Evolutionary conservation across 2,113 vertebrate species (phyloP).

Genomic region (Salvelinus namaycush): DNA sequence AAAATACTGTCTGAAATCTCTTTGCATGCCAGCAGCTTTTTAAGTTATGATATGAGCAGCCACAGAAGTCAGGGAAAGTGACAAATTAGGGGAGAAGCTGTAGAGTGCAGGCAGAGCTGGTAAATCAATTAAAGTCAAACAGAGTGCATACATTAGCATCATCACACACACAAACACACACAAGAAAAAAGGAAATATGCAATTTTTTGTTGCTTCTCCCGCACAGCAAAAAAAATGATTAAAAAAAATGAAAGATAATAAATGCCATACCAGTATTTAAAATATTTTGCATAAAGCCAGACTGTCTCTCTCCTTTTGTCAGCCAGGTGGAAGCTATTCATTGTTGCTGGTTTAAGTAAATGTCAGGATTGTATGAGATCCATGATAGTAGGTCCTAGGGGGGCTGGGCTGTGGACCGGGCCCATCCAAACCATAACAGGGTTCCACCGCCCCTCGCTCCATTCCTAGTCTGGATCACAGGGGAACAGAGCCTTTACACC

Average conservation of each 20-base stretch:
- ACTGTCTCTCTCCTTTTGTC: slow-evolving; percentile 65
- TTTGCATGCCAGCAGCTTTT: slow-evolving; percentile 67
- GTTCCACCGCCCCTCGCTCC: slow-evolving; percentile 34
- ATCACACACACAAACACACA: slow-evolving; percentile 38
- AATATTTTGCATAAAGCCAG: slow-evolving; percentile 76
- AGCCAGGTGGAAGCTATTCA: slow-evolving; percentile 66
- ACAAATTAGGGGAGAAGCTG: slow-evolving; percentile 75
- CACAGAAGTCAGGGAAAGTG: slow-evolving; percentile 74
- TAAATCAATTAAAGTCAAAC: slow-evolving; percentile 78
- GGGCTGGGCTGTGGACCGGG: slow-evolving; percentile 69
- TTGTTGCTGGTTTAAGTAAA: slow-evolving; percentile 91
- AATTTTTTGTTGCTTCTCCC: slow-evolving; percentile 51
- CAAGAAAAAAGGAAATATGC: slow-evolving; percentile 35
- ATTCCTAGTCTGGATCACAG: slow-evolving; percentile 33
- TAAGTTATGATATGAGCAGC: slow-evolving; percentile 72
- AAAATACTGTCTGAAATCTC: slow-evolving; percentile 59
- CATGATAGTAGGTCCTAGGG: slow-evolving; percentile 81
- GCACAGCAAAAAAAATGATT: slow-evolving; percentile 45
- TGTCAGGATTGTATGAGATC: slow-evolving; percentile 87
- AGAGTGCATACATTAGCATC: slow-evolving; percentile 71
- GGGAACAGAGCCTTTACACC: slow-evolving; percentile 33
- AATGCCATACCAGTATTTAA: slow-evolving; percentile 72
- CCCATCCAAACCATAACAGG: slow-evolving; percentile 41
- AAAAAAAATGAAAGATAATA: slow-evolving; percentile 19
- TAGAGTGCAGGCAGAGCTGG: slow-evolving; percentile 67